Base-by-base conservation (phyloP, 2,888 invertebrate genomes). In the Luperina testacea region DNA sequence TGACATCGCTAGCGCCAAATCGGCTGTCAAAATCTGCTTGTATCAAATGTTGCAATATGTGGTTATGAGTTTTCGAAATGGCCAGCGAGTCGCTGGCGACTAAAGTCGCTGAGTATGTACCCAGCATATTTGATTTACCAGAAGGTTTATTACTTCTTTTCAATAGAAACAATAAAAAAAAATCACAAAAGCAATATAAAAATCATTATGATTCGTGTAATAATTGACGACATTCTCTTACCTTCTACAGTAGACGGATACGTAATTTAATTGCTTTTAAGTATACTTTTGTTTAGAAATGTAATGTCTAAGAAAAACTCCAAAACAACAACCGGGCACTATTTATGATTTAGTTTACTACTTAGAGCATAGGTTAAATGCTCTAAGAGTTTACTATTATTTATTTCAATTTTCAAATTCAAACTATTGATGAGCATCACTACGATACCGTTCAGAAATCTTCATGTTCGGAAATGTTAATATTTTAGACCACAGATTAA, bases 391-490 rank as follows among this genome's bases (percentile, higher is more conserved):
- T n/a, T n/a, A n/a, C n/a, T n/a, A n/a, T n/a, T n/a, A n/a, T n/a
- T n/a, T n/a, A n/a, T n/a, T n/a, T n/a, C n/a, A n/a, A n/a, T n/a
- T n/a, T n/a, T n/a, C n/a, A n/a, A n/a, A n/a, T n/a, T n/a, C n/a
- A n/a, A n/a, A n/a, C n/a, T 51, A 51, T 68, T 51, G 20, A 27
- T 17, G 38, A 11, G 0, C 78, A 78, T 51, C 78, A 78, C 78
- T 78, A 78, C 13, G 13, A 53, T 11, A 32, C 32, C 51, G 78
- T 78, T 78, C 68, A 63, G 79, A 78, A 69, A 78, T 68, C 1
- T 38, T 32, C 0, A 27, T 53, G 51, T 42, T 72, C 42, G 45
- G 20, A 65, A 45, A 72, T 8, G 20, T 15, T 20, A 17, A 8
- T 2, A 45, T 65, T 20, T 24, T 63, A n/a, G 7, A 45, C 24